These are phyloP conservation scores for Tinamus major DNA, from an alignment of 2,797 vertebrate species.

Conservation along the genomic window DNA sequence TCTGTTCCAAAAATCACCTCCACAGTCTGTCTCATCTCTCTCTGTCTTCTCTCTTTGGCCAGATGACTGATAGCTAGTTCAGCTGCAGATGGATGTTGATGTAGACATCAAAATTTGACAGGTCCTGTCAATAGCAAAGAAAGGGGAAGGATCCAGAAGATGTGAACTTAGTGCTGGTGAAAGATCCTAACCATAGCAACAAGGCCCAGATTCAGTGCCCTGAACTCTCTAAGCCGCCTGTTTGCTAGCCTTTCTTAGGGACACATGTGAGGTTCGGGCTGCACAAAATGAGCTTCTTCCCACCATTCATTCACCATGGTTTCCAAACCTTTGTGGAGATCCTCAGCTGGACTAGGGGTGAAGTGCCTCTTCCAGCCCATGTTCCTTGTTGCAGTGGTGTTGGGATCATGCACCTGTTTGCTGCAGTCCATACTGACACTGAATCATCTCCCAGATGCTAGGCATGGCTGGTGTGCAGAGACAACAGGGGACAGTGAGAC, in stretches of 20 bases:
- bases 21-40: not conserved
- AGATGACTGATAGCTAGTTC: not conserved
- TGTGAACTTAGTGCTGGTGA: rapidly evolving
- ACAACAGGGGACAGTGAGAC: not conserved
- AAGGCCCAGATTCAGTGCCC: not conserved
- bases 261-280: not conserved
- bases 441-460: not conserved
- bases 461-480: not conserved
- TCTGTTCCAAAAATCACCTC: slow-evolving; percentile 28
- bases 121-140: not conserved
- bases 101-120: not conserved
- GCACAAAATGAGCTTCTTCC: not conserved
- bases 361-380: not conserved
- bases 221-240: not conserved
- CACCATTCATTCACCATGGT: rapidly evolving
- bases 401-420: not conserved
- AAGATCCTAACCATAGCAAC: rapidly evolving
- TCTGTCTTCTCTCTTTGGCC: not conserved
- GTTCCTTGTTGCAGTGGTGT: not conserved
- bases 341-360: not conserved
- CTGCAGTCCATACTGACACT: not conserved
- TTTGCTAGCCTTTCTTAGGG: not conserved
- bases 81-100: not conserved
- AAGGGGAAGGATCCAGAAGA: not conserved
- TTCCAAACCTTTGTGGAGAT: not conserved